These are phyloP conservation scores for Phrynosoma platyrhinos DNA, from an alignment of 2,113 vertebrate species.

Conservation along the genomic window DNA sequence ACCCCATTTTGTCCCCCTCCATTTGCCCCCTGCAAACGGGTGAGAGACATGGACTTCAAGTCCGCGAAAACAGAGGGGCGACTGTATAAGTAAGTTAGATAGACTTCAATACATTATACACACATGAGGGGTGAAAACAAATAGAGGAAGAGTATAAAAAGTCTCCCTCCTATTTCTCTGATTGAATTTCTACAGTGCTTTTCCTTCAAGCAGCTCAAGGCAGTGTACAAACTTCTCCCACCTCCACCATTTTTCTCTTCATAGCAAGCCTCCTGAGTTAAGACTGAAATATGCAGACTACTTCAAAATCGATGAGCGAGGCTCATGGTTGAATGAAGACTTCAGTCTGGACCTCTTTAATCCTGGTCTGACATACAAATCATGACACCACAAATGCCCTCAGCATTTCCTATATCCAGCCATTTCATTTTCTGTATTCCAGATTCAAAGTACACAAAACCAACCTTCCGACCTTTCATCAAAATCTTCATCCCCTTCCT, in stretches of 20 bases:
- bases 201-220: background rate
- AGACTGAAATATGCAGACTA: background rate
- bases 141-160: background rate
- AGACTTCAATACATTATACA: background rate
- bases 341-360: background rate
- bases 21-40: no score
- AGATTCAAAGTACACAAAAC: constrained; percentile 10
- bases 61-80: accelerated
- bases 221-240: background rate
- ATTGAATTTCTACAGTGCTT: background rate
- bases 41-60: no score
- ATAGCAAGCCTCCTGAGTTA: background rate
- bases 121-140: no score
- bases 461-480: constrained; percentile 95
- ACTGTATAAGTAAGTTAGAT: background rate
- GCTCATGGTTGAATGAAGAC: background rate
- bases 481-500: constrained; percentile 97
- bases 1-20: no score
- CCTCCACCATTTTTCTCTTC: background rate
- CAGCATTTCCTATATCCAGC: background rate
- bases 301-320: background rate
- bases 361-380: background rate
- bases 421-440: no score
- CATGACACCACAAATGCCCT: no score
- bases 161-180: background rate